phyloP scores from a whole-genome alignment of 2,888 invertebrate genomes.

The Tachina fera region DNA sequence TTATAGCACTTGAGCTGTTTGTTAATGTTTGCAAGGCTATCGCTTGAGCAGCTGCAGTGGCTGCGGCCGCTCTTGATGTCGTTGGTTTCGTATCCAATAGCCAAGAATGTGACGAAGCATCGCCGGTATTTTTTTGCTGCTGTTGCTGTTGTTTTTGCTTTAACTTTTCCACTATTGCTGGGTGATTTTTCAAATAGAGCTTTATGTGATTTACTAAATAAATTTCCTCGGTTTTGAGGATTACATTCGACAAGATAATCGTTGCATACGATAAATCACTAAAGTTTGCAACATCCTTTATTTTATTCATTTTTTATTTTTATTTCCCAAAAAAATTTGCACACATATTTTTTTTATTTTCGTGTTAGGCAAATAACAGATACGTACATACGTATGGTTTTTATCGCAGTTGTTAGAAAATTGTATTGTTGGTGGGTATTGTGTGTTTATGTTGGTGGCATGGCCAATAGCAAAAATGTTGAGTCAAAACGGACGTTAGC shows the following conservation, averaged over 20 bases:
- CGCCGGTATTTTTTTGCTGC: slow-evolving; percentile 70
- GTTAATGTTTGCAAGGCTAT: slow-evolving; percentile 60
- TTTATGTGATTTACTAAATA: slow-evolving; percentile 83
- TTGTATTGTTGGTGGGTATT: slow-evolving; percentile 55
- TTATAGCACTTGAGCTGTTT: slow-evolving; percentile 72
- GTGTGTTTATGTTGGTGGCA: slow-evolving; percentile 67
- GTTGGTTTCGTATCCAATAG: slow-evolving; percentile 57
- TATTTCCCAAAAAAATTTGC: background rate
- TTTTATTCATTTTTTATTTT: slow-evolving; percentile 45
- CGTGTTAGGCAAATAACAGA: slow-evolving; percentile 63
- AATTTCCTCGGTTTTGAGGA: slow-evolving; percentile 83
- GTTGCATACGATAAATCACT: slow-evolving; percentile 82
- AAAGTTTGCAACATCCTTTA: slow-evolving; percentile 80
- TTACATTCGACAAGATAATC: slow-evolving; percentile 82
- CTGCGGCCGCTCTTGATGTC: slow-evolving; percentile 61
- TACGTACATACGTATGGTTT: slow-evolving; percentile 48
- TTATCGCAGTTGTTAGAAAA: slow-evolving; percentile 62
- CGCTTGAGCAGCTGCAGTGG: slow-evolving; percentile 55
- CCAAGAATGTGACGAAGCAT: slow-evolving; percentile 50
- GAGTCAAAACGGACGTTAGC: slow-evolving; percentile 26
- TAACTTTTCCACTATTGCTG: slow-evolving; percentile 74
- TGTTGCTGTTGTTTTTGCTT: slow-evolving; percentile 64
- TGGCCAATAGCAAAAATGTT: slow-evolving; percentile 54
- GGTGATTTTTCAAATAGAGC: slow-evolving; percentile 83
- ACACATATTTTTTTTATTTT: slow-evolving; percentile 27